Conservation (phyloP, 2,113 vertebrate genomes). For the Crypturellus undulatus region DNA sequence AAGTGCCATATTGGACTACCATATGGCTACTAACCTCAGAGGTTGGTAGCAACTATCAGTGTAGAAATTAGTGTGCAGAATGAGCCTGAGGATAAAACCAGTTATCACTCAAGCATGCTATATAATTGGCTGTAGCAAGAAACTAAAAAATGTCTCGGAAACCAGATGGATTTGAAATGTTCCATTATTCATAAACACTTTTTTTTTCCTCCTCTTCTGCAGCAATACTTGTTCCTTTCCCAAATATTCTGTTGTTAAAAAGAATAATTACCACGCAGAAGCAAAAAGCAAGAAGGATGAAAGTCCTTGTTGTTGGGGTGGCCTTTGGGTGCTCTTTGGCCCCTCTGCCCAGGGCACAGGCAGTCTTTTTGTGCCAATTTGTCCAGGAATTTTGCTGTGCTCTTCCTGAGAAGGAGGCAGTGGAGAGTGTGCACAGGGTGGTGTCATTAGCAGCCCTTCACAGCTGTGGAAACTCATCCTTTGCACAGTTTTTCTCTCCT, state of each 20-base stretch:
- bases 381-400: not conserved
- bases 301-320: conserved; percentile 8
- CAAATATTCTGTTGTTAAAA: conserved; percentile 80
- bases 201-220: conserved; percentile 44
- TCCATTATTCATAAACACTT: conserved; percentile 88
- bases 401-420: not conserved
- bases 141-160: conserved; percentile 83
- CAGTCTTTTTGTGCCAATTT: not conserved
- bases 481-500: not conserved
- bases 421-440: not conserved
- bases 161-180: conserved; percentile 89
- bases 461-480: conserved; percentile 52
- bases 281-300: conserved; percentile 27
- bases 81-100: conserved; percentile 85
- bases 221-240: conserved; percentile 79
- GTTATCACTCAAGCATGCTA: conserved; percentile 86
- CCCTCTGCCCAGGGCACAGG: not conserved
- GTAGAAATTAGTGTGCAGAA: conserved; percentile 85
- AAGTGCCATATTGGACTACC: conserved; percentile 85
- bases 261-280: conserved; percentile 66
- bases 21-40: conserved; percentile 88
- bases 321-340: not conserved
- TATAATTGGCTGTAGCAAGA: conserved; percentile 86
- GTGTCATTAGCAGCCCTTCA: conserved; percentile 15
- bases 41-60: conserved; percentile 84